phyloP scores from a whole-genome alignment of 2,888 invertebrate genomes.

The Cyaniris semiargus region DNA sequence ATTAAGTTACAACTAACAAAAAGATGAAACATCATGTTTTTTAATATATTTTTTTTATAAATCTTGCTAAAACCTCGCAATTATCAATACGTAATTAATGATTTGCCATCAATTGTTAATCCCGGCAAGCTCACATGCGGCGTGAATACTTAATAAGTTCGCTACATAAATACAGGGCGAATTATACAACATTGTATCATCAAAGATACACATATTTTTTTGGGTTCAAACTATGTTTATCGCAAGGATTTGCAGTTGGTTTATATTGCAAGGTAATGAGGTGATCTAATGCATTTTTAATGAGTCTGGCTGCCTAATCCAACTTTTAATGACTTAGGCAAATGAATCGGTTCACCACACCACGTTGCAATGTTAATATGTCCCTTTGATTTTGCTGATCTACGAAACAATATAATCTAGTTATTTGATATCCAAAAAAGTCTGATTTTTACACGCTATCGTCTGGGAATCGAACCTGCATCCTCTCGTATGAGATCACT shows the following conservation, averaged over 20 bases:
- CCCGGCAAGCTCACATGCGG: neutral
- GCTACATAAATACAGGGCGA: neutral
- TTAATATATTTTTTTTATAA: neutral
- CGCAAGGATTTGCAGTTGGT: neutral
- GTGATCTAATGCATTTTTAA: no score
- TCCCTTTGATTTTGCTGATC: no score
- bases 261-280: no score
- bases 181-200: neutral
- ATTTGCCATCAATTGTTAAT: conserved; percentile 7
- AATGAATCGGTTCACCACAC: no score
- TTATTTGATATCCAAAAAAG: no score
- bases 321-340: no score
- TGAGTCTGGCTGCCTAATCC: no score
- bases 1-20: no score
- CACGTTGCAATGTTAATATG: no score
- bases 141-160: conserved; percentile 4
- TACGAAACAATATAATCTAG: no score
- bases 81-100: neutral
- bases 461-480: no score
- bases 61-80: neutral
- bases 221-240: neutral
- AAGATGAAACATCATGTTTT: neutral
- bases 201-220: neutral
- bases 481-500: neutral
- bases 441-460: no score